phyloP scores from a whole-genome alignment of 2,888 invertebrate species.

The Phlogophora meticulosa region DNA sequence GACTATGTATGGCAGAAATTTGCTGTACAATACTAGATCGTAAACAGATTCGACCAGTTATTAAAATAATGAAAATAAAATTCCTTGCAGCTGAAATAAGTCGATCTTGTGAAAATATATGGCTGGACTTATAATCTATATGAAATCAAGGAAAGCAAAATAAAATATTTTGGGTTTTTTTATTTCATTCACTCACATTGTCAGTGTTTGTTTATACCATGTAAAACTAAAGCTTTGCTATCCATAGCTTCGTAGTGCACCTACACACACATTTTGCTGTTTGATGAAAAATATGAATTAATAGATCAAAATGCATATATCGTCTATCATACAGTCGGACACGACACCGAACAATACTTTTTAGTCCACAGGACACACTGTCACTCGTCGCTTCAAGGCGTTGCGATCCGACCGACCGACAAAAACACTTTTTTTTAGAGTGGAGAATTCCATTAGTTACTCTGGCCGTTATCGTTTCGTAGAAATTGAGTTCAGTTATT shows the following conservation, averaged over 20 bases:
- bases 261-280: background rate
- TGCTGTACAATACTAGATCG: background rate
- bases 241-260: too few species aligned
- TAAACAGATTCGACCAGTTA: background rate
- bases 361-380: background rate
- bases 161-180: background rate
- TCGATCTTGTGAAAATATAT: too few species aligned
- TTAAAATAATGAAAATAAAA: background rate
- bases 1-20: background rate
- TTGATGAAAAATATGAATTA: constrained; percentile 2
- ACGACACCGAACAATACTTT: background rate
- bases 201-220: constrained; percentile 6
- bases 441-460: constrained; percentile 18
- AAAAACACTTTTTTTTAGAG: constrained; percentile 29
- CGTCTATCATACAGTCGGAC: background rate
- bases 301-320: background rate
- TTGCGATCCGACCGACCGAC: background rate
- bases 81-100: background rate
- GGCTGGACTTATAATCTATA: too few species aligned
- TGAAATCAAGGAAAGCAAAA: background rate
- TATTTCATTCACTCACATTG: background rate
- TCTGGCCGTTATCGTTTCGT: background rate
- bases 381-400: background rate
- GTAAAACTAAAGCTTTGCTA: background rate
- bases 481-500: constrained; percentile 18